Conservation (phyloP, 2,888 invertebrate genomes). For the Agrochola lota region DNA sequence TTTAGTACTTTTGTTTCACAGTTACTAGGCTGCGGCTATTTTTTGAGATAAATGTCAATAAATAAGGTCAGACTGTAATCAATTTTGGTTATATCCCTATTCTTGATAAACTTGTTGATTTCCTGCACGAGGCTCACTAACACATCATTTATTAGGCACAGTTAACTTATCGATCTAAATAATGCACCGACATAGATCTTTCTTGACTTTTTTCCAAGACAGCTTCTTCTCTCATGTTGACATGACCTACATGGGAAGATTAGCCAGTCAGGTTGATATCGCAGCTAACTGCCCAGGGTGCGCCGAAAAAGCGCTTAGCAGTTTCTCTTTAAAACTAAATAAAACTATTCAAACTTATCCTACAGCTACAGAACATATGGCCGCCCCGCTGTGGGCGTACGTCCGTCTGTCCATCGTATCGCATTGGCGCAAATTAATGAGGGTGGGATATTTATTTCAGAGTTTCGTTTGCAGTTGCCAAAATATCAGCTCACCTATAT, state of each 20-base stretch:
- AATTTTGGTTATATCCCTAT: too few relatives aligned
- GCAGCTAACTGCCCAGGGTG: not conserved
- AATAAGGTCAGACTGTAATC: not conserved
- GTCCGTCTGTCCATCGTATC: slow-evolving; percentile 84
- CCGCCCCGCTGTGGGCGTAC: slow-evolving; percentile 73
- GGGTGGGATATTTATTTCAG: slow-evolving; percentile 88
- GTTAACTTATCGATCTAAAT: too few relatives aligned
- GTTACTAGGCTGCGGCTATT: not conserved
- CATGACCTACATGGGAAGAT: not conserved
- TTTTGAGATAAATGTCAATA: not conserved
- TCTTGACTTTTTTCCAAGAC: not conserved
- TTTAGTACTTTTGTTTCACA: not conserved
- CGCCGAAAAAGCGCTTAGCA: not conserved
- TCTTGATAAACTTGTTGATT: not conserved
- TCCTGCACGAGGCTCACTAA: not conserved
- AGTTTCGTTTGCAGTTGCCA: slow-evolving; percentile 82
- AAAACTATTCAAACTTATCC: slow-evolving; percentile 39
- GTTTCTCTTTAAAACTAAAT: not conserved
- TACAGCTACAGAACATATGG: slow-evolving; percentile 57
- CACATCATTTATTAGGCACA: not conserved
- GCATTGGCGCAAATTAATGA: slow-evolving; percentile 90
- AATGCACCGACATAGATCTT: too few relatives aligned
- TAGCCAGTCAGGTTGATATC: not conserved
- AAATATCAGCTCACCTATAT: slow-evolving; percentile 77
- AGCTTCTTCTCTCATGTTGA: not conserved